Percentiles rank a stretch among this genome's conserved stretches.
Evolutionary conservation across 2,888 invertebrate genomes (phyloP).

Genomic region (Diplolepis rosae): DNA sequence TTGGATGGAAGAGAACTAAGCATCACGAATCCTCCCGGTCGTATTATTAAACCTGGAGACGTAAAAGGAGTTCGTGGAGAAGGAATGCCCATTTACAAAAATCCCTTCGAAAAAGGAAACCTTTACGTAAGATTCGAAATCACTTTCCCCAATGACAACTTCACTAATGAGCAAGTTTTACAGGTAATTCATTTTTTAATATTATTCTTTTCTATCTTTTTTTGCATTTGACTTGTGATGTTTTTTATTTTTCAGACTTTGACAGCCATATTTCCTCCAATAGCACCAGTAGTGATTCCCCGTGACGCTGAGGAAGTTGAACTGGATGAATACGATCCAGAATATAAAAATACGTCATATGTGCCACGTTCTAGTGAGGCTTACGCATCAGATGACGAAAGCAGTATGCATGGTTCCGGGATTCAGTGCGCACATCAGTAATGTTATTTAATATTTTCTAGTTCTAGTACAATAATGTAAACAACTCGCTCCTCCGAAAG

Average conservation of each 20-base stretch:
- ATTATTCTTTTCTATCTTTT: background rate
- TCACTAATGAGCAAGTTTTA: conserved; percentile 79
- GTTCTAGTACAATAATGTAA: background rate
- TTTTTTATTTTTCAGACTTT: conserved; percentile 78
- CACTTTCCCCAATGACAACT: conserved; percentile 88
- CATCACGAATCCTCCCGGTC: conserved; percentile 85
- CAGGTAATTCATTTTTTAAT: conserved; percentile 67
- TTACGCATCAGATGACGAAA: conserved; percentile 81
- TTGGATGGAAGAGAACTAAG: conserved; percentile 90
- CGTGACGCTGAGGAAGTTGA: conserved; percentile 90
- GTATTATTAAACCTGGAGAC: conserved; percentile 88
- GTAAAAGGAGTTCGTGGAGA: conserved; percentile 86
- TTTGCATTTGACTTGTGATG: background rate
- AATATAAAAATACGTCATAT: conserved; percentile 75
- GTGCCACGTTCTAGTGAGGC: conserved; percentile 5
- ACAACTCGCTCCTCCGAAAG: conserved; percentile 1
- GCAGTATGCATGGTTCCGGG: conserved; percentile 74
- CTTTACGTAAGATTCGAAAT: conserved; percentile 91
- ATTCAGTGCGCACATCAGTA: conserved; percentile 91
- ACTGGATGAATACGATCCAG: conserved; percentile 83
- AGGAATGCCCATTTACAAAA: conserved; percentile 92
- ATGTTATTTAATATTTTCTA: conserved; percentile 56
- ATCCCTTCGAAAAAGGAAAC: conserved; percentile 90
- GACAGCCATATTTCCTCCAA: conserved; percentile 84
- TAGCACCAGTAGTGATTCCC: conserved; percentile 83